phyloP scores from a whole-genome alignment of 1,140 invertebrate genomes.

The Bombus ignitus region DNA sequence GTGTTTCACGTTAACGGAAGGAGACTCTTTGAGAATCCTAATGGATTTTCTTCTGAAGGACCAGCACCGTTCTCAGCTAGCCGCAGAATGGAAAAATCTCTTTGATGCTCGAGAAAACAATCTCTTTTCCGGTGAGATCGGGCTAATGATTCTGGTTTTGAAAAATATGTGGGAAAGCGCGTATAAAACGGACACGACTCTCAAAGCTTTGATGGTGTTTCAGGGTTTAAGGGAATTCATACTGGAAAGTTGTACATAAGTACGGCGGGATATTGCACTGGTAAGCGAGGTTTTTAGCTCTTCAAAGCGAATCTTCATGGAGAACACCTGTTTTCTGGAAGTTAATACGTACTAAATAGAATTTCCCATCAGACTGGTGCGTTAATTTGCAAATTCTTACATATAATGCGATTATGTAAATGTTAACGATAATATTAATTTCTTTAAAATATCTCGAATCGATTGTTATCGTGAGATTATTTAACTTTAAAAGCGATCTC shows the following conservation, averaged over 20 bases:
- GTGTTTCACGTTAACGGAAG: not conserved
- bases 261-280: not conserved
- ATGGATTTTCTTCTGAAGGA: not conserved
- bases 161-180: conserved; percentile 3
- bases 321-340: not conserved
- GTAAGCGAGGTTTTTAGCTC: not conserved
- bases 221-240: conserved; percentile 21
- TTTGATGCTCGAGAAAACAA: conserved; percentile 28
- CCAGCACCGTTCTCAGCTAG: not conserved
- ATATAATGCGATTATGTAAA: too few relatives aligned
- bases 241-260: too few relatives aligned
- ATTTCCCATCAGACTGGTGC: not conserved
- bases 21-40: not conserved
- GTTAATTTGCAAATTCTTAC: not conserved
- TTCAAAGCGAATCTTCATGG: not conserved
- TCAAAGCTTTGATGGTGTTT: conserved; percentile 33
- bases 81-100: conserved; percentile 3
- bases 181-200: not conserved
- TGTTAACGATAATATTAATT: too few relatives aligned
- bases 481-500: too few relatives aligned
- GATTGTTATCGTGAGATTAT: too few relatives aligned
- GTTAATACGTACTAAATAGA: not conserved
- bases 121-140: not conserved
- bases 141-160: conserved; percentile 32
- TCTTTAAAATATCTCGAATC: too few relatives aligned